Evolutionary conservation across 2,113 vertebrate genomes (phyloP).

Genomic region (Nerophis ophidion): DNA sequence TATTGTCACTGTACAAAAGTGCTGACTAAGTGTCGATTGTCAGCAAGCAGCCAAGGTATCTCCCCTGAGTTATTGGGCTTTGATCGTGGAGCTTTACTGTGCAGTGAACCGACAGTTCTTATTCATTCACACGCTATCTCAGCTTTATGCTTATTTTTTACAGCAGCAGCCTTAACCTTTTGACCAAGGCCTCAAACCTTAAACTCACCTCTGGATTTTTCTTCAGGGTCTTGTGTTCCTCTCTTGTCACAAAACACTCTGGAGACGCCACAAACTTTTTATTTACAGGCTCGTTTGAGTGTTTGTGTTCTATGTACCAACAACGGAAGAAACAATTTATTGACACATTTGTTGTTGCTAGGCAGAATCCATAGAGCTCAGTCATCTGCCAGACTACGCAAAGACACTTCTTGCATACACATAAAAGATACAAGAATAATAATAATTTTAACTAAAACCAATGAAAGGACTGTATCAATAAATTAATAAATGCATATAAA

Average conservation of each 20-base stretch:
- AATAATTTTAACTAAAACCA: too few species aligned
- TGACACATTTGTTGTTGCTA: not conserved
- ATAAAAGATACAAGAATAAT: not conserved
- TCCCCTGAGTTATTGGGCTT: conserved; percentile 13
- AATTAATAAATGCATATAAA: too few species aligned
- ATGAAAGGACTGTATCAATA: too few species aligned
- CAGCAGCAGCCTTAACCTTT: not conserved
- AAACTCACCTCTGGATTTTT: not conserved
- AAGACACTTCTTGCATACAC: not conserved
- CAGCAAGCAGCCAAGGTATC: conserved; percentile 19
- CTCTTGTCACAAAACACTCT: not conserved
- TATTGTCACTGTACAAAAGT: conserved; percentile 34
- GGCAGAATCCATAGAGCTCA: not conserved
- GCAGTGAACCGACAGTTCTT: not conserved
- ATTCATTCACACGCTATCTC: conserved; percentile 12
- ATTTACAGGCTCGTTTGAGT: not conserved
- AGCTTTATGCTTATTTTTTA: not conserved
- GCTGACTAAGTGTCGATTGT: conserved; percentile 36
- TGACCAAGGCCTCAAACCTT: not conserved
- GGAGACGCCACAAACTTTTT: not conserved
- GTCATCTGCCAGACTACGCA: not conserved
- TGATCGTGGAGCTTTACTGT: not conserved
- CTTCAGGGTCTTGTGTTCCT: not conserved
- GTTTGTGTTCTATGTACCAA: not conserved
- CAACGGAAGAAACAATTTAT: too few species aligned